Percentiles rank a stretch among this genome's conserved stretches.
Conservation (phyloP, 2,113 vertebrate genomes). For the Oceanites oceanicus region DNA sequence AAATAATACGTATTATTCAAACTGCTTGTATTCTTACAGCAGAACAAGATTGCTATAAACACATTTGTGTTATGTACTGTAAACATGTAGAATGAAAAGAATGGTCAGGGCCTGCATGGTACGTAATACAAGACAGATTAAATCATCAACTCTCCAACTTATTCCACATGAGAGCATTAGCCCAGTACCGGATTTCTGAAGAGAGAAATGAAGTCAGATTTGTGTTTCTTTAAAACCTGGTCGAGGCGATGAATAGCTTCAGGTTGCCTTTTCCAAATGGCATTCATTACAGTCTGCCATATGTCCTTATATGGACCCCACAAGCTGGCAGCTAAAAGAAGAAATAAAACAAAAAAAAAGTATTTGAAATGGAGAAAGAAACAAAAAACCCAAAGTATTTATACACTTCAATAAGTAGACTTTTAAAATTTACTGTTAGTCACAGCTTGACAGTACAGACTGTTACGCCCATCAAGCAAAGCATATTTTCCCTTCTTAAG, state of each 20-base stretch:
- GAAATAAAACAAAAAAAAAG: background rate
- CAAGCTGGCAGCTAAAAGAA: constrained; percentile 87
- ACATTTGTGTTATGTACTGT: background rate
- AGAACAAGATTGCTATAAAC: background rate
- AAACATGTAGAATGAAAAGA: background rate
- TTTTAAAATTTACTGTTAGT: background rate
- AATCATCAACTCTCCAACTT: background rate
- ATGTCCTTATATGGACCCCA: constrained; percentile 97
- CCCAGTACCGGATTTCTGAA: constrained; percentile 93
- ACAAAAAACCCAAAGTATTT: background rate
- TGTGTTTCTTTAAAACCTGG: constrained; percentile 94
- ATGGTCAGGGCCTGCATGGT: background rate
- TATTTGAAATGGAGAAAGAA: background rate
- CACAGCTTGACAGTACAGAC: background rate
- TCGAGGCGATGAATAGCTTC: constrained; percentile 92
- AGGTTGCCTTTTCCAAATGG: constrained; percentile 86
- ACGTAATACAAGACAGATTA: background rate
- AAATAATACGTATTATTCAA: background rate
- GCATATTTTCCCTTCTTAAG: background rate
- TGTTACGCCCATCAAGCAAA: background rate
- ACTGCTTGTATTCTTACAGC: background rate
- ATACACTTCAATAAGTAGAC: background rate
- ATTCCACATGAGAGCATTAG: background rate
- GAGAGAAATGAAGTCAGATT: constrained; percentile 90
- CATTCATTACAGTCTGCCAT: constrained; percentile 90